Conservation (phyloP, 2,113 vertebrate genomes). For the Emberiza fucata region DNA sequence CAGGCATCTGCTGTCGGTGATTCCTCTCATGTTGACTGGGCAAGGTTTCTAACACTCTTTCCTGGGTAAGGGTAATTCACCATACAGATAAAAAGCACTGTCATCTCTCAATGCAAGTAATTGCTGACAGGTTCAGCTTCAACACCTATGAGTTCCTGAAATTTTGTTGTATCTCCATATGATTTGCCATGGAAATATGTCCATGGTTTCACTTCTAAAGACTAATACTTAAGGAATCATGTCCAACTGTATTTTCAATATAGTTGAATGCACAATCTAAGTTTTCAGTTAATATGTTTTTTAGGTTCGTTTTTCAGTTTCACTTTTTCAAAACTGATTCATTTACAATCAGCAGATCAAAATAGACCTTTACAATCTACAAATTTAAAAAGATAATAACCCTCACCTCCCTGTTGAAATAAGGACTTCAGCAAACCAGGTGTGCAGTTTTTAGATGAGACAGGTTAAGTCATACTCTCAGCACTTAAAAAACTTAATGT, state of each 20-base stretch:
- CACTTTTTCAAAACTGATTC: not conserved
- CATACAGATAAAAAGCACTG: not conserved
- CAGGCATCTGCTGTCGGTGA: not conserved
- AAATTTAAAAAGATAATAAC: not conserved
- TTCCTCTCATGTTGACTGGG: not conserved
- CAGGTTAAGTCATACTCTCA: not conserved
- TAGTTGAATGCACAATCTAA: not conserved
- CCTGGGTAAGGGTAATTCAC: not conserved
- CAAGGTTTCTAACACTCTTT: not conserved
- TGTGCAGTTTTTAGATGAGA: not conserved
- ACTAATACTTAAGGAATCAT: rapidly evolving
- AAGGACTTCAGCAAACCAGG: not conserved
- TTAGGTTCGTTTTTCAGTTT: not conserved
- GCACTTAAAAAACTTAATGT: not conserved
- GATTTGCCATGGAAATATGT: not conserved
- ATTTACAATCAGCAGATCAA: not conserved
- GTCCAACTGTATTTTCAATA: not conserved
- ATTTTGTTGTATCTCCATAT: not conserved
- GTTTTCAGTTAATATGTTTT: not conserved
- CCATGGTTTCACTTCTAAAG: not conserved
- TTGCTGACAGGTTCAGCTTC: not conserved
- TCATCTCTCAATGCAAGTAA: not conserved
- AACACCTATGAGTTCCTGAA: not conserved
- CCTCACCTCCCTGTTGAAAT: not conserved
- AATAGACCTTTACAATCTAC: not conserved